These are phyloP conservation scores for Palythoa grandis DNA, from an alignment of 92 coral and sea anemone species.

Conservation along the genomic window DNA sequence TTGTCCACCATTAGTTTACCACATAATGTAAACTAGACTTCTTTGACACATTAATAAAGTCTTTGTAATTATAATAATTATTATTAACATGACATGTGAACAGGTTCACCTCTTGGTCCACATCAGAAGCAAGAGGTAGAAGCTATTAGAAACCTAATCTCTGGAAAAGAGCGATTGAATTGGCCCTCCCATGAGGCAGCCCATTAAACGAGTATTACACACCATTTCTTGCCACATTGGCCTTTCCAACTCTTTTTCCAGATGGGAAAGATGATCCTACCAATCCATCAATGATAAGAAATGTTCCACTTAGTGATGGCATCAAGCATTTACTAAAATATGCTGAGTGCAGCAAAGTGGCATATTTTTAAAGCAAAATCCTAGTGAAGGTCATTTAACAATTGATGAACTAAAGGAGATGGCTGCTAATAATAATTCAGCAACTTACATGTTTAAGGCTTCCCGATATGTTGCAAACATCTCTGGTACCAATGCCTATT, in stretches of 20 bases:
- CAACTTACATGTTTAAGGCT: constrained; percentile 50
- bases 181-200: constrained; percentile 43
- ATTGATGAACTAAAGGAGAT: constrained; percentile 54
- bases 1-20: too few relatives aligned
- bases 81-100: constrained; percentile 57
- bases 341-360: constrained; percentile 62
- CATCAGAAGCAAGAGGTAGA: constrained; percentile 55
- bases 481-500: constrained; percentile 53
- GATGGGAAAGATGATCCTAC: constrained; percentile 42
- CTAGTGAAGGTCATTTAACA: constrained; percentile 36
- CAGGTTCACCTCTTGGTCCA: constrained; percentile 48
- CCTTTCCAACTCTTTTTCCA: constrained; percentile 56
- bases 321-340: constrained; percentile 29
- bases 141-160: constrained; percentile 42
- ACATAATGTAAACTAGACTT: too few relatives aligned
- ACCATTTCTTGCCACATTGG: constrained; percentile 52
- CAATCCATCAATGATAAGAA: constrained; percentile 36
- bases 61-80: too few relatives aligned
- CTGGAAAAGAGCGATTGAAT: constrained; percentile 15
- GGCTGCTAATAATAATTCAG: constrained; percentile 55
- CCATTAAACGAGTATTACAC: constrained; percentile 57
- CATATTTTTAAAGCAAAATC: constrained; percentile 44
- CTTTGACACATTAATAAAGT: too few relatives aligned
- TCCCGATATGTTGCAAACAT: constrained; percentile 60
- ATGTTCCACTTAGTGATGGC: constrained; percentile 41